Evolutionary conservation across 2,113 vertebrate species (phyloP).

Genomic region (Phycodurus eques): DNA sequence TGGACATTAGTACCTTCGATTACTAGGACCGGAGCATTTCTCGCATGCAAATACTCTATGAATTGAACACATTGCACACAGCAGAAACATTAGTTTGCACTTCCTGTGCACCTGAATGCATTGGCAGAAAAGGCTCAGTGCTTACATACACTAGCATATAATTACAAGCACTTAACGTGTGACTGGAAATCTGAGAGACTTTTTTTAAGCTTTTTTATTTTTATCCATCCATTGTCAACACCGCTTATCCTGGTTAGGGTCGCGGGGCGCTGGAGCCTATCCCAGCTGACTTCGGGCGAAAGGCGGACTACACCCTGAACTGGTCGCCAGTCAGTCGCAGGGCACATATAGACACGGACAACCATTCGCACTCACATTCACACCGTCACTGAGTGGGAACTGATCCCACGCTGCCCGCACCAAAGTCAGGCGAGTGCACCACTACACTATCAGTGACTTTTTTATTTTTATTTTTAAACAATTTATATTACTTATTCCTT

Average conservation of each 20-base stretch:
- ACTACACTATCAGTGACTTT: too few species aligned
- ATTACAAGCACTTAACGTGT: neutral
- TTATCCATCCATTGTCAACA: too few species aligned
- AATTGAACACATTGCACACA: neutral
- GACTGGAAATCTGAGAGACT: neutral
- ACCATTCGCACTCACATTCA: too few species aligned
- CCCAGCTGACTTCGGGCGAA: too few species aligned
- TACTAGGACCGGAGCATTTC: slow-evolving; percentile 6
- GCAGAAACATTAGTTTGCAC: neutral
- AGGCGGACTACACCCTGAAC: too few species aligned
- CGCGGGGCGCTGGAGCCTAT: too few species aligned
- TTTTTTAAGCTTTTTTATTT: neutral
- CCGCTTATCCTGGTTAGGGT: too few species aligned
- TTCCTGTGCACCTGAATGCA: neutral
- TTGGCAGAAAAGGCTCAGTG: neutral
- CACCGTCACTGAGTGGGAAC: too few species aligned
- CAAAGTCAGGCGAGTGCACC: too few species aligned
- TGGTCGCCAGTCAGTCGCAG: too few species aligned
- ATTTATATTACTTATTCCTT: neutral
- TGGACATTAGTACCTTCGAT: neutral
- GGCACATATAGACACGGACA: too few species aligned
- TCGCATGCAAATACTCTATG: neutral
- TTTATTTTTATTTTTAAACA: neutral
- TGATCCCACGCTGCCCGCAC: too few species aligned
- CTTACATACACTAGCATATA: neutral